These are phyloP conservation scores for Leucophenga montana DNA, from an alignment of 2,888 invertebrate genomes.

Conservation along the genomic window DNA sequence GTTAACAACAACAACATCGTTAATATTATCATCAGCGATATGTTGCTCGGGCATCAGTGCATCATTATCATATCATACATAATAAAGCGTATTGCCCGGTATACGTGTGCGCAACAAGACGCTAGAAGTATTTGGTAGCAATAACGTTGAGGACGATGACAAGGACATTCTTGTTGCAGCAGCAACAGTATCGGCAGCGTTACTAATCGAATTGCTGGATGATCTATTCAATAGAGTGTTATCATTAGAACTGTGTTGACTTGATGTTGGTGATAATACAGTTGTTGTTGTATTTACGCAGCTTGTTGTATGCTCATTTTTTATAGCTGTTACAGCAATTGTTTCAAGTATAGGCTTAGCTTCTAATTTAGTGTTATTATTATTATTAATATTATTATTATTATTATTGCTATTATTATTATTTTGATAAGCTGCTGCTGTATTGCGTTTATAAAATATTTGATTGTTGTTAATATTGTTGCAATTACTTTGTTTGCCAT, in stretches of 20 bases:
- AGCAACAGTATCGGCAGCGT: neutral
- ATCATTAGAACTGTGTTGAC: neutral
- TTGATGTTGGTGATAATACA: conserved; percentile 17
- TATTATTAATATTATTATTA: conserved; percentile 1
- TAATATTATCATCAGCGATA: no score
- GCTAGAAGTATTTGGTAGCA: conserved; percentile 59
- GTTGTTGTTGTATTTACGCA: conserved; percentile 21
- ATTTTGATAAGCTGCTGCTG: no score
- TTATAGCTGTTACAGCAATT: conserved; percentile 4
- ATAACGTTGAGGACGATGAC: conserved; percentile 47
- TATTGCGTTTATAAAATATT: no score
- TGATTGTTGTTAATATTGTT: conserved; percentile 11
- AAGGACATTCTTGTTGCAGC: conserved; percentile 1
- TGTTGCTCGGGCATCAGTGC: conserved; percentile 1
- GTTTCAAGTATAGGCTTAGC: conserved; percentile 6
- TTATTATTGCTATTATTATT: no score
- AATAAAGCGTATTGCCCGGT: conserved; percentile 70
- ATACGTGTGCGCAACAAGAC: conserved; percentile 67
- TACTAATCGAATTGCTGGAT: no score
- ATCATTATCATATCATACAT: conserved; percentile 58
- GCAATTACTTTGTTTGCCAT: neutral
- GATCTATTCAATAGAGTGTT: neutral
- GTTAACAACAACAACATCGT: no score
- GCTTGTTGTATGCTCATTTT: conserved; percentile 29
- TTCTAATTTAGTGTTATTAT: conserved; percentile 2